Conservation (phyloP, 2,797 vertebrate species). For the Syncerus caffer region DNA sequence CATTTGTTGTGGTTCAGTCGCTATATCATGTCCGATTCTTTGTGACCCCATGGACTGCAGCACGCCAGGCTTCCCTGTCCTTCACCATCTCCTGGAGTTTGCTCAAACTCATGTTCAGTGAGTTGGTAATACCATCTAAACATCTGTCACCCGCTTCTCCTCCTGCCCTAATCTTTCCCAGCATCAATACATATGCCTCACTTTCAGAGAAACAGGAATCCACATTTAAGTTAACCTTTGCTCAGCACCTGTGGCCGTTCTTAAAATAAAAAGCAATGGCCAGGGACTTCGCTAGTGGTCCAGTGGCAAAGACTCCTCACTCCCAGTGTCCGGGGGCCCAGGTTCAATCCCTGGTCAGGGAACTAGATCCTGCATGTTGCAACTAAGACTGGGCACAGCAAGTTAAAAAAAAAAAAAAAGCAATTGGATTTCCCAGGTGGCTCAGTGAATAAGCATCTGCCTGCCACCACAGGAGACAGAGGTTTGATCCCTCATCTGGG, state of each 20-base stretch:
- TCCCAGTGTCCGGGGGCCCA: not conserved
- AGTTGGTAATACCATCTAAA: not conserved
- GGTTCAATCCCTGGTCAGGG: not conserved
- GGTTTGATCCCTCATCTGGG: not conserved
- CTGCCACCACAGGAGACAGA: not conserved
- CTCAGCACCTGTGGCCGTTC: not conserved
- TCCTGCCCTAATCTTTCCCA: not conserved
- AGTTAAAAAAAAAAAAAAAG: not conserved
- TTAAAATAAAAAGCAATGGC: not conserved
- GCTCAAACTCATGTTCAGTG: not conserved
- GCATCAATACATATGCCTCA: not conserved
- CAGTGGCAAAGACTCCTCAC: not conserved
- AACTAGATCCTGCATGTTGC: not conserved
- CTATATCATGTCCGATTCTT: not conserved
- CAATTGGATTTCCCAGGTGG: not conserved
- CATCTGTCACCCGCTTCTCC: not conserved
- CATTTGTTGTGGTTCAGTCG: not conserved
- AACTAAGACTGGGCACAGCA: not conserved
- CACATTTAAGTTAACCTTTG: not conserved
- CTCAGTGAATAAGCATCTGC: not conserved
- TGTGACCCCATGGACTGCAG: not conserved
- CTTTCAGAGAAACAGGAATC: not conserved
- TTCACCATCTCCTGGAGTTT: not conserved
- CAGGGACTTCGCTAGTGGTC: not conserved
- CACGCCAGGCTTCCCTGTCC: not conserved